phyloP scores from a whole-genome alignment of 2,113 vertebrate genomes.

The Micronisus gabar region DNA sequence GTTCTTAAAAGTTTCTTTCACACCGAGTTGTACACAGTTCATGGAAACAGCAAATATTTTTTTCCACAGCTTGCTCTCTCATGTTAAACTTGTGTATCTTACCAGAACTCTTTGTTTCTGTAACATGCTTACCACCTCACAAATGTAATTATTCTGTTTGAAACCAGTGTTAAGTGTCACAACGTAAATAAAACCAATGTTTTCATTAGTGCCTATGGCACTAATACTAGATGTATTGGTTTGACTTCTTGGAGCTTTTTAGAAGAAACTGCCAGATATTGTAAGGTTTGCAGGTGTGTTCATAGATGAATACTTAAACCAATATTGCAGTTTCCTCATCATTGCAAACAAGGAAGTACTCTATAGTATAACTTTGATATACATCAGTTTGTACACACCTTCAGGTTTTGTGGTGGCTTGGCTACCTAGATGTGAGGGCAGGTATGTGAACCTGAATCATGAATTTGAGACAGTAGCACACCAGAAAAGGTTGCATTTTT shows the following conservation, averaged over 20 bases:
- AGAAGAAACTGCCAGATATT: not conserved
- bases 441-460: not conserved
- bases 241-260: not conserved
- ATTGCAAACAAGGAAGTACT: not conserved
- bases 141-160: slow-evolving; percentile 19
- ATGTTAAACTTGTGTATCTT: not conserved
- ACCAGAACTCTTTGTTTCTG: not conserved
- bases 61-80: not conserved
- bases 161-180: slow-evolving; percentile 2
- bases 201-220: not conserved
- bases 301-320: not conserved
- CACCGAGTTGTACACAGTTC: not conserved
- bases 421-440: not conserved
- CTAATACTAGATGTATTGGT: not conserved
- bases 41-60: not conserved
- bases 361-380: not conserved
- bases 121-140: slow-evolving; percentile 7
- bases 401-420: not conserved
- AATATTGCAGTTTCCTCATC: not conserved
- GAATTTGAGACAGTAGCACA: not conserved
- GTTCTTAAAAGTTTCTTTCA: not conserved
- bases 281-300: not conserved
- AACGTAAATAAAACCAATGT: slow-evolving; percentile 15
- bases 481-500: not conserved
- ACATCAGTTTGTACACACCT: not conserved